Conservation (phyloP, 1,140 invertebrate genomes). For the Physella acuta region DNA sequence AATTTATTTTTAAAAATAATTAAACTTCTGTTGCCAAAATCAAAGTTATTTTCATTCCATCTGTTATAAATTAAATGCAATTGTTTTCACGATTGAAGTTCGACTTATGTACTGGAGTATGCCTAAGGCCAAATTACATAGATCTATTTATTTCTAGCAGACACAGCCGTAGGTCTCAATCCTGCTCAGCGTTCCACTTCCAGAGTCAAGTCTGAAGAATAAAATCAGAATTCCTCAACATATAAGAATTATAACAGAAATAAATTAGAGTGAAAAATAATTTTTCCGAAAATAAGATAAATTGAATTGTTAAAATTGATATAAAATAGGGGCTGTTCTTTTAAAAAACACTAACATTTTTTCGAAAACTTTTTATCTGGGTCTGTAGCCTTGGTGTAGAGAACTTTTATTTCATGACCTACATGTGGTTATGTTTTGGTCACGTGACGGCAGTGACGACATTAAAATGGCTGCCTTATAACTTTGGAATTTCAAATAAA, state of each 20-base stretch:
- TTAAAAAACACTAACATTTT: background rate
- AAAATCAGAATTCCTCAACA: background rate
- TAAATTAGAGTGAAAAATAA: background rate
- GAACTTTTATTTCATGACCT: slow-evolving; percentile 16
- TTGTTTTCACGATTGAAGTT: too few species aligned
- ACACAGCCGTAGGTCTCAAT: background rate
- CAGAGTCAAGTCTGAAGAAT: too few species aligned
- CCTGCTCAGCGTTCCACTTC: background rate
- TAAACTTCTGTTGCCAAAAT: background rate
- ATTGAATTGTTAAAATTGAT: background rate
- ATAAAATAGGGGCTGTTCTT: background rate
- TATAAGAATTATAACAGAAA: background rate
- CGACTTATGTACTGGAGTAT: background rate
- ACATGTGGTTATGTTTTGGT: slow-evolving; percentile 34
- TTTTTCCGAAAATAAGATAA: background rate
- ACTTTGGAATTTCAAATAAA: slow-evolving; percentile 2
- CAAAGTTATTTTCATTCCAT: background rate
- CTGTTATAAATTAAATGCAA: background rate
- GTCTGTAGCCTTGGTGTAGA: background rate
- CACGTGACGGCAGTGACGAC: slow-evolving; percentile 34
- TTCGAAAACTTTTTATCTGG: background rate
- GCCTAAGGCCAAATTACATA: background rate
- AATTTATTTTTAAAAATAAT: slow-evolving; percentile 2
- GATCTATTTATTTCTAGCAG: background rate
- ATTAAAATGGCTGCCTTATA: slow-evolving; percentile 31